phyloP scores from a whole-genome alignment of 2,888 invertebrate species.

The Eilema sororculum region DNA sequence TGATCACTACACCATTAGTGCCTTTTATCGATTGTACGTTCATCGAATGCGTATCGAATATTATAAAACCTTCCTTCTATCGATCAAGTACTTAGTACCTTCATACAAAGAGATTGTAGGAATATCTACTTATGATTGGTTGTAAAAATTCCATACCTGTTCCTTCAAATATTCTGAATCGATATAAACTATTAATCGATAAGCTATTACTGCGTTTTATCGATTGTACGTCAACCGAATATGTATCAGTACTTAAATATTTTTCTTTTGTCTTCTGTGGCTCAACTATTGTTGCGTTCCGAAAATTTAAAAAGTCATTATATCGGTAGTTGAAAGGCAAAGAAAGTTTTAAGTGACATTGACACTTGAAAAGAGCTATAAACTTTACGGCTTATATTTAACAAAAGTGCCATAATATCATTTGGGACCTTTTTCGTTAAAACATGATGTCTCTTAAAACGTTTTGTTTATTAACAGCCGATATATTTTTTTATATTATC shows the following conservation, averaged over 20 bases:
- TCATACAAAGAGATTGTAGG: neutral
- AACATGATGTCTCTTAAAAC: neutral
- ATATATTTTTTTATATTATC: neutral
- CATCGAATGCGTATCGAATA: slow-evolving; percentile 54
- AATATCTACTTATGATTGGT: slow-evolving; percentile 26
- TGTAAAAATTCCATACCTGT: slow-evolving; percentile 48
- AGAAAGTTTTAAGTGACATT: neutral
- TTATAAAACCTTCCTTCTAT: neutral
- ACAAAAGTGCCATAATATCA: neutral
- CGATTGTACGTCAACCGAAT: slow-evolving; percentile 59
- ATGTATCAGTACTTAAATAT: slow-evolving; percentile 52
- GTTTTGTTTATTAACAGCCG: neutral
- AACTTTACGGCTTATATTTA: neutral
- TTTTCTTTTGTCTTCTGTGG: slow-evolving; percentile 44
- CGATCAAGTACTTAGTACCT: neutral
- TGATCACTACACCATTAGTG: slow-evolving; percentile 59
- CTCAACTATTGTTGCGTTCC: slow-evolving; percentile 21
- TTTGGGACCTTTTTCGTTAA: neutral
- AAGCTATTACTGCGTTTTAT: slow-evolving; percentile 57
- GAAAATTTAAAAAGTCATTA: too few relatives aligned
- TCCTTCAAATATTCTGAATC: slow-evolving; percentile 50
- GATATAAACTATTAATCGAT: slow-evolving; percentile 62
- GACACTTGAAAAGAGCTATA: neutral
- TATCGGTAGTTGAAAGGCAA: neutral
- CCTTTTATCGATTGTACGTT: slow-evolving; percentile 58